phyloP scores from a whole-genome alignment of 2,113 vertebrate species.

The Sakesphorus luctuosus region DNA sequence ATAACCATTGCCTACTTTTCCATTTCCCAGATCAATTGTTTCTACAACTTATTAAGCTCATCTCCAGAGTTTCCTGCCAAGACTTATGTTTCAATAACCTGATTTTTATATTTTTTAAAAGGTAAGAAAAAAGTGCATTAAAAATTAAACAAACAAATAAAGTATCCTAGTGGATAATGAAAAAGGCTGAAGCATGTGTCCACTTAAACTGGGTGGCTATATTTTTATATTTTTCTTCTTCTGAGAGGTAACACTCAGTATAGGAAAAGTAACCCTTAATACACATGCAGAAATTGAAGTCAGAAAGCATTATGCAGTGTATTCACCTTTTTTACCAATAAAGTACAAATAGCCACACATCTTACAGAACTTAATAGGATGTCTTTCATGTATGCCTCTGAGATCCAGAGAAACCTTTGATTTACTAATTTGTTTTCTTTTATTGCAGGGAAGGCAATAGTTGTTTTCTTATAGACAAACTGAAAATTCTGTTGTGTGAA shows the following conservation, averaged over 20 bases:
- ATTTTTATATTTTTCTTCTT: neutral
- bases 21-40: neutral
- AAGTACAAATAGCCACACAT: neutral
- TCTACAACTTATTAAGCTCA: neutral
- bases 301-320: neutral
- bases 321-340: neutral
- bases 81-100: neutral
- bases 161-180: neutral
- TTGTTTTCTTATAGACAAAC: neutral
- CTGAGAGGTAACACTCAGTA: neutral
- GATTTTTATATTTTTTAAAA: neutral
- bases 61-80: neutral
- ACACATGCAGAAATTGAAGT: neutral
- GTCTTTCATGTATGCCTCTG: neutral
- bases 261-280: neutral
- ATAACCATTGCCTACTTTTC: neutral
- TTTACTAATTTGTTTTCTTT: neutral
- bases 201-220: neutral
- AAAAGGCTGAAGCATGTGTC: neutral
- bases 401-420: neutral
- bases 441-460: neutral
- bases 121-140: fast-evolving
- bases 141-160: neutral
- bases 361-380: neutral
- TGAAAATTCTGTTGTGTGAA: neutral